Conservation (phyloP, 2,113 vertebrate species). For the Ophthalmolycus amberensis region DNA sequence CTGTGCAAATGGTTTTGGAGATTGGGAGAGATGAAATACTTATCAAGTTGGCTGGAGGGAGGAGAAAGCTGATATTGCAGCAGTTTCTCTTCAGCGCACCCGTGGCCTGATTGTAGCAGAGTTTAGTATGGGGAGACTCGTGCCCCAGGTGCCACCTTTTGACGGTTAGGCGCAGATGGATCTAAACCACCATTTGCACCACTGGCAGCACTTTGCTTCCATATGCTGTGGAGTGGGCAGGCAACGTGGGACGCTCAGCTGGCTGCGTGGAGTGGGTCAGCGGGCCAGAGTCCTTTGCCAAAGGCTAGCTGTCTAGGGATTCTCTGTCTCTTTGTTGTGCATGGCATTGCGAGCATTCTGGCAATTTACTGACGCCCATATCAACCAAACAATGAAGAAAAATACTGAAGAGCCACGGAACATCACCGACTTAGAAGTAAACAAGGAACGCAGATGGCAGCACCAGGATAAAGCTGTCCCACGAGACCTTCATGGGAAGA, state of each 20-base stretch:
- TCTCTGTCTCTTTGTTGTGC: slow-evolving; percentile 57
- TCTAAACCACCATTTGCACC: slow-evolving; percentile 73
- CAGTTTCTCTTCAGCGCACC: slow-evolving; percentile 64
- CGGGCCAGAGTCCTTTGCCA: slow-evolving; percentile 48
- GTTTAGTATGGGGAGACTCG: slow-evolving; percentile 58
- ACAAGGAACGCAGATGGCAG: not conserved
- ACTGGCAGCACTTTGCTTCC: slow-evolving; percentile 77
- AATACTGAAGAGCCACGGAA: slow-evolving; percentile 13
- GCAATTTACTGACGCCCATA: slow-evolving; percentile 10
- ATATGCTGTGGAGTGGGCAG: slow-evolving; percentile 76
- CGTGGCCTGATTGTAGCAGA: slow-evolving; percentile 65
- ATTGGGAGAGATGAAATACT: slow-evolving; percentile 60
- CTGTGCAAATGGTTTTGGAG: slow-evolving; percentile 56
- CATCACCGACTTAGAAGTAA: slow-evolving; percentile 1
- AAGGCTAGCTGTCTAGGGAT: slow-evolving; percentile 46
- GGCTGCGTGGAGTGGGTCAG: slow-evolving; percentile 61
- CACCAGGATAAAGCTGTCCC: not conserved
- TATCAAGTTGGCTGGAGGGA: slow-evolving; percentile 54
- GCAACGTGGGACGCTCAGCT: slow-evolving; percentile 72
- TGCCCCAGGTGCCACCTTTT: slow-evolving; percentile 63
- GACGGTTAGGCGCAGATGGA: slow-evolving; percentile 73
- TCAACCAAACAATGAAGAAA: slow-evolving; percentile 15
- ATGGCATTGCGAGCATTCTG: slow-evolving; percentile 19
- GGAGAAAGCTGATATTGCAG: slow-evolving; percentile 55
- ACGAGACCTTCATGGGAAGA: not conserved